Evolutionary conservation across 2,797 vertebrate genomes (phyloP).

Genomic region (Xenops minutus): DNA sequence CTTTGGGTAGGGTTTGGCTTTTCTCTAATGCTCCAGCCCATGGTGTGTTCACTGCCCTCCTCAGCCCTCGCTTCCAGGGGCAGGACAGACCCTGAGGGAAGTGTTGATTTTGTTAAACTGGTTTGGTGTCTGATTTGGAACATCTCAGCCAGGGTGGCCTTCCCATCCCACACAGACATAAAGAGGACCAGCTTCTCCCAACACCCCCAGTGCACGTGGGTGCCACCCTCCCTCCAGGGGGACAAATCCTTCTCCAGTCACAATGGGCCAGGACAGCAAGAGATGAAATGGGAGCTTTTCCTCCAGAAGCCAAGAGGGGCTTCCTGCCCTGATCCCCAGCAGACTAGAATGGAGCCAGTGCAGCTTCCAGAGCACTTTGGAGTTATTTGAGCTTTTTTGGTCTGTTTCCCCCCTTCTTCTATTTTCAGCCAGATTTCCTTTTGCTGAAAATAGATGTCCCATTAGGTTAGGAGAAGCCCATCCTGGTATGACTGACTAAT

Average conservation of each 20-base stretch:
- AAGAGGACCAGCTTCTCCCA: not conserved
- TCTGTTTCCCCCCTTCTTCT: not conserved
- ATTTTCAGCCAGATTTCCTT: not conserved
- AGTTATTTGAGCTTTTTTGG: not conserved
- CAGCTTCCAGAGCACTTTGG: not conserved
- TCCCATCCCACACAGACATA: fast-evolving
- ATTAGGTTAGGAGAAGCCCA: not conserved
- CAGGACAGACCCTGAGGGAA: not conserved
- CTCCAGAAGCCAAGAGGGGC: fast-evolving
- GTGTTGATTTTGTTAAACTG: not conserved
- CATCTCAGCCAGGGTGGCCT: not conserved
- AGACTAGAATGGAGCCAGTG: not conserved
- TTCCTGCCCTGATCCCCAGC: not conserved
- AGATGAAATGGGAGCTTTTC: not conserved
- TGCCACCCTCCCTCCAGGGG: not conserved
- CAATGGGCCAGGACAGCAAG: not conserved
- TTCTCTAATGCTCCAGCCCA: not conserved
- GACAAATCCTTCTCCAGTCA: not conserved
- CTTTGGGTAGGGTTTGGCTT: not conserved
- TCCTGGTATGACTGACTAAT: not conserved
- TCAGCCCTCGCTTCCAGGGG: not conserved
- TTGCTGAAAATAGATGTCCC: not conserved
- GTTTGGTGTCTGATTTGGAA: not conserved
- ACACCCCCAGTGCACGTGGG: fast-evolving
- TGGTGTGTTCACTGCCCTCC: not conserved